Conservation (phyloP, 2,113 vertebrate genomes). For the Smithornis capensis region DNA sequence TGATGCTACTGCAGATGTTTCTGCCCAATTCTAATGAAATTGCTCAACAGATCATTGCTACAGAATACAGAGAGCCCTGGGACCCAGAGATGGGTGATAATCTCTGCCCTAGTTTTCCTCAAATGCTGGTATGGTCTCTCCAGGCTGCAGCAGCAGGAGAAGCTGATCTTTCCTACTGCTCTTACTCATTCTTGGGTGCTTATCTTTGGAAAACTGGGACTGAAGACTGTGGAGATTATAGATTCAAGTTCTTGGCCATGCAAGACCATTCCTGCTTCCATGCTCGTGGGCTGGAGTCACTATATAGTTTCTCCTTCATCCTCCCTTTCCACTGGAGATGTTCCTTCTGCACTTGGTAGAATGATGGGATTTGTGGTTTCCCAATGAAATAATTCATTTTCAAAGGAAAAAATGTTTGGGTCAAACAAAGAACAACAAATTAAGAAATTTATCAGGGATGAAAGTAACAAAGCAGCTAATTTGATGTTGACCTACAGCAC, state of each 20-base stretch:
- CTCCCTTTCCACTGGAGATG: not conserved
- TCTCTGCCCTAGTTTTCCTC: not conserved
- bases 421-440: not conserved
- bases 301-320: not conserved
- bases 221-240: not conserved
- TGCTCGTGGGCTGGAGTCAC: accelerated
- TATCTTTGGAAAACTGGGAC: not conserved
- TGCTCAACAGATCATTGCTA: not conserved
- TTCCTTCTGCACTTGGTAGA: not conserved
- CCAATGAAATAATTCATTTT: not conserved
- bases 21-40: not conserved
- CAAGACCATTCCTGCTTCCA: not conserved
- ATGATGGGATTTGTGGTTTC: not conserved
- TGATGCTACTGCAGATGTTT: not conserved
- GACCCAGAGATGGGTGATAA: not conserved
- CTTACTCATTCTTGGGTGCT: not conserved
- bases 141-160: not conserved
- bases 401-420: not conserved
- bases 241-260: not conserved
- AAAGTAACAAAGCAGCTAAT: not conserved
- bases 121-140: not conserved
- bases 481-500: not conserved
- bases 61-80: not conserved
- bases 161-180: not conserved
- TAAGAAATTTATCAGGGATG: not conserved